Evolutionary conservation across 2,113 vertebrate species (phyloP).

Genomic region (Anhinga anhinga): DNA sequence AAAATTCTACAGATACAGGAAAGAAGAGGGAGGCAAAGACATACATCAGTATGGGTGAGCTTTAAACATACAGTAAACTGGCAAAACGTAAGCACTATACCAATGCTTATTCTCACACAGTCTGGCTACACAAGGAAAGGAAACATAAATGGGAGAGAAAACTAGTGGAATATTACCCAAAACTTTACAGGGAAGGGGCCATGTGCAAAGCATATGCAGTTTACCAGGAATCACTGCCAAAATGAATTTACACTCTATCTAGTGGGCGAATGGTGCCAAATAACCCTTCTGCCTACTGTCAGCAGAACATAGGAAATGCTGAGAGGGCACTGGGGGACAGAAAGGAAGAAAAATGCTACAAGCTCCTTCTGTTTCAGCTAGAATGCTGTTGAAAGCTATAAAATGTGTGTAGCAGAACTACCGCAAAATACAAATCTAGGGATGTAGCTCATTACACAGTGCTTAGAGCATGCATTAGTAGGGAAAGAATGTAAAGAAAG

Average conservation of each 20-base stretch:
- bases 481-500: background rate
- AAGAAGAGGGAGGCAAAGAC: background rate
- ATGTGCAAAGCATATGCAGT: background rate
- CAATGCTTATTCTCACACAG: background rate
- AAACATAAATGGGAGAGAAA: background rate
- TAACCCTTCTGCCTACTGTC: constrained; percentile 13
- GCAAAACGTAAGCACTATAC: background rate
- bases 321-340: background rate
- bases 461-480: background rate
- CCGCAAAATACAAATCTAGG: background rate
- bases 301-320: background rate
- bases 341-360: background rate
- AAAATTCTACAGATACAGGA: background rate
- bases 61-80: background rate
- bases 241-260: background rate
- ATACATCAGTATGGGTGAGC: background rate
- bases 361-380: background rate
- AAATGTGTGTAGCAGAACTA: background rate
- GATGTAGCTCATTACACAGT: background rate
- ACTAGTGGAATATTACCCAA: background rate
- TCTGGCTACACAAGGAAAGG: background rate
- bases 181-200: background rate
- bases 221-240: constrained; percentile 3
- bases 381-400: background rate
- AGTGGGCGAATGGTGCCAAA: background rate